Base-by-base conservation (phyloP, 2,113 vertebrate species). In the Cricetomys ansorgei region DNA sequence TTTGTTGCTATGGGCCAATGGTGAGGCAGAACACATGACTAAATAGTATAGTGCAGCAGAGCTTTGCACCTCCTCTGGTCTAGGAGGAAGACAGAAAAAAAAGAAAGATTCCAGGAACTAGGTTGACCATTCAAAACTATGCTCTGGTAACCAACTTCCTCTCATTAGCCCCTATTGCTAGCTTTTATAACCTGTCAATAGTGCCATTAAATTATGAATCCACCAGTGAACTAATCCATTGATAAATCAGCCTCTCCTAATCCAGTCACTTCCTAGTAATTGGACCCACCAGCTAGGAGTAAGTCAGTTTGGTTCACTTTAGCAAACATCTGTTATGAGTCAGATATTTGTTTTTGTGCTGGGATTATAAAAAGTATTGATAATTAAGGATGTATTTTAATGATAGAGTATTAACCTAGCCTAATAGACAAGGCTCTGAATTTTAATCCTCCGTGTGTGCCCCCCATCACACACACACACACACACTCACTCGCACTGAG, bases 251-350 rank as follows among this genome's bases (percentile, higher is more conserved):
- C 40, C 83, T 65, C 21, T 67, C 45, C 43, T 86, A 29, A 40
- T 37, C 43, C 45, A 86, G 50, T 87, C 31, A 50, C 43, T 43
- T 67, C 29, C 31, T 50, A 67, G 59, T 67, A 13, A 50, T 50
- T 85, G 29, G 43, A 48, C 62, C 43, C 43, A 65, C 43, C 4
- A 85, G 59, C 81, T 31, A 45, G 59, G 40, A 62, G 94, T 59
- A 75, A 75, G 59, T 89, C 65, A 81, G 5, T 91, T 80, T 92
- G 64, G 29, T 93, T 96, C 21, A 75, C 43, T 84, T 88, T 8
- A 69, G 50, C n/a, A 59, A 86, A 37, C 57, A 76, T 86, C 87
- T 87, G 59, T 83, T 90, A 53, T 19, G 67, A 1, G 79, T 95
- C 25, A 84, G 34, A 37, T 87, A 72, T 31, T 31, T 96, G 31